Evolutionary conservation across 2,113 vertebrate genomes (phyloP), one percentile per base, ranked within the genome.

Genomic region (Taxidea taxus): DNA sequence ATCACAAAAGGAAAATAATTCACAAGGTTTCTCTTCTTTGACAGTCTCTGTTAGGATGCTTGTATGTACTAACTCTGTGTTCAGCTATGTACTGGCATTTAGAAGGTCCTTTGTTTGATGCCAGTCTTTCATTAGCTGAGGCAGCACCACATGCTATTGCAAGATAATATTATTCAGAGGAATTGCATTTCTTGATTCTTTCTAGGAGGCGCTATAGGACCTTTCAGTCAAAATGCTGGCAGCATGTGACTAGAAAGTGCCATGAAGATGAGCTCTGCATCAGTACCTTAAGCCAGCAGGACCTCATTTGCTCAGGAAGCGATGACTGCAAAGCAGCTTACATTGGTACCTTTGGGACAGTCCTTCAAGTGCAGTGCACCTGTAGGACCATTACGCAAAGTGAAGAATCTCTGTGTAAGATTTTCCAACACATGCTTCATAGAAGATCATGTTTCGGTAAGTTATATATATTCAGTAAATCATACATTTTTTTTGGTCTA

Each of bases 281-380:
- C 39, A 94, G 99, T 75, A 97, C 92, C 25, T 96, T 98, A 83
- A 98, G 98, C 95, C 97, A 98, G 56, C 98, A 97, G 16, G 98
- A 98, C 20, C 56, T 99, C 47, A 98, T 98, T 31, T 99, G 99
- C 56, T 99, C 99, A 20, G 98, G 97, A 72, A 98, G 97, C 0
- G 2, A 98, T 37, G 99, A 98, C n/a, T 99, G 99, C 98, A 99
- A 94, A 98, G 98, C 49, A n/a, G 99, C 99, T 60, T 99, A 99
- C 66, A n/a, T 99, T 4, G 98, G 97, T 34, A 99, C 87, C 56
- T 97, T 99, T 82, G 99, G 99, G 47, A 99, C 99, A 0, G 3
- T 97, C 20, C 99, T 99, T 78, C 99, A 98, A 20, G 42, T 95
- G 4, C 98, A 98, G 7, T 99, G 99, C 68, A 98, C 98, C 18